Evolutionary conservation across 2,113 vertebrate genomes (phyloP).

Genomic region (Lycocorax pyrrhopterus): DNA sequence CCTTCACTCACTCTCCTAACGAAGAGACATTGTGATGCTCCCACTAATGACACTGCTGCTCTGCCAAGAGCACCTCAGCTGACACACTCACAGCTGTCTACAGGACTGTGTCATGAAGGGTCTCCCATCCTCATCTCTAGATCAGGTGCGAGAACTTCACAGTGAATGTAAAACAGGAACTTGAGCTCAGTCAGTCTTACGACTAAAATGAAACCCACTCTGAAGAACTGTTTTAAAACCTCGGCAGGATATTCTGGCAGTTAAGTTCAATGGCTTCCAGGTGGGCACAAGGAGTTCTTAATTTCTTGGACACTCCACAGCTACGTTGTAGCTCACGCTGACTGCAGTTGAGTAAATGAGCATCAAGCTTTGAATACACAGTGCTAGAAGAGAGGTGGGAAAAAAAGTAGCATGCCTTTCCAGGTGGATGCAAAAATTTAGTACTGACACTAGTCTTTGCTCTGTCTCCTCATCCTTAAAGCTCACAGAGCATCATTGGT

Average conservation of each 20-base stretch:
- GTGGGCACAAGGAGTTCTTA: not conserved
- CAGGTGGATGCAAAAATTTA: not conserved
- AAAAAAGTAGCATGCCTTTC: not conserved
- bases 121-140: not conserved
- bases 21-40: not conserved
- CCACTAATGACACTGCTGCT: not conserved
- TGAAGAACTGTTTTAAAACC: not conserved
- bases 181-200: not conserved
- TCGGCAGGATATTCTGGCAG: not conserved
- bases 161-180: not conserved
- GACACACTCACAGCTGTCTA: not conserved
- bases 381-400: not conserved
- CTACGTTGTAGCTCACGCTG: not conserved
- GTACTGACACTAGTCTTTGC: not conserved
- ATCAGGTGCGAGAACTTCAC: not conserved
- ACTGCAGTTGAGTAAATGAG: not conserved
- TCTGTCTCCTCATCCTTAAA: not conserved
- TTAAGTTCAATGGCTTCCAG: not conserved
- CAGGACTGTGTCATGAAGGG: not conserved
- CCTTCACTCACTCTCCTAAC: not conserved
- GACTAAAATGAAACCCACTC: not conserved
- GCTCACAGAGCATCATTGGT: not conserved
- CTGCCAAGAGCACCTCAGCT: not conserved
- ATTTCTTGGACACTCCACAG: not conserved
- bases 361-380: not conserved